Conservation (phyloP, 2,113 vertebrate genomes). For the Baryphthengus martii region DNA sequence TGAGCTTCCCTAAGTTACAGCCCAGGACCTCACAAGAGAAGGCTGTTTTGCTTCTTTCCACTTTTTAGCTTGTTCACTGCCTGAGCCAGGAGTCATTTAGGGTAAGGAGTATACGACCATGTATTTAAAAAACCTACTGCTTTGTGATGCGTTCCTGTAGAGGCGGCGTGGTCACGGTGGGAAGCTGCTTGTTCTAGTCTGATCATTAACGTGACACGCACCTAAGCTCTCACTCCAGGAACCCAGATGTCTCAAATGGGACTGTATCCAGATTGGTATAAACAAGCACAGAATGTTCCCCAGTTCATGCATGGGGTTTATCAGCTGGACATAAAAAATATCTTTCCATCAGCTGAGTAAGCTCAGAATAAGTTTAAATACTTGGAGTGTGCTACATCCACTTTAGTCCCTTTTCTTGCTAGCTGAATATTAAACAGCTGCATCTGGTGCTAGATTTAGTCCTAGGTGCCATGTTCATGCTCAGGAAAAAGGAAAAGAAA, state of each 20-base stretch:
- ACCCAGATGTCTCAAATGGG: neutral
- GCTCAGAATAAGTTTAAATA: neutral
- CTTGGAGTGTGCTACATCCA: neutral
- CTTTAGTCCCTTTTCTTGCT: neutral
- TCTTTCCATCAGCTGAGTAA: neutral
- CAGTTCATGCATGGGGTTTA: neutral
- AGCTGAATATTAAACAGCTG: neutral
- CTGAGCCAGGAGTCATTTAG: neutral
- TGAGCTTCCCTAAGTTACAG: neutral
- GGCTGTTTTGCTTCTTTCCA: neutral
- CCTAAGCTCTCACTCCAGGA: neutral
- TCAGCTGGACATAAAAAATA: neutral
- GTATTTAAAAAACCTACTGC: neutral
- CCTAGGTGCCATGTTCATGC: neutral
- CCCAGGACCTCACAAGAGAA: neutral
- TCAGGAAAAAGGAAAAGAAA: slow-evolving; percentile 42
- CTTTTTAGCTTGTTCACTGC: neutral
- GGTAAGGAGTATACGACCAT: neutral
- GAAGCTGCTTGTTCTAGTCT: neutral
- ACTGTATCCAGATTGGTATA: neutral
- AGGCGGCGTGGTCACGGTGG: neutral
- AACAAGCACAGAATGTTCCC: neutral
- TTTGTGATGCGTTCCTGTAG: neutral
- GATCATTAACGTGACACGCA: neutral
- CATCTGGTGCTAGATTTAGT: slow-evolving; percentile 2